Evolutionary conservation across 1,140 invertebrate species (phyloP).

Genomic region (Sweltsa coloradensis): DNA sequence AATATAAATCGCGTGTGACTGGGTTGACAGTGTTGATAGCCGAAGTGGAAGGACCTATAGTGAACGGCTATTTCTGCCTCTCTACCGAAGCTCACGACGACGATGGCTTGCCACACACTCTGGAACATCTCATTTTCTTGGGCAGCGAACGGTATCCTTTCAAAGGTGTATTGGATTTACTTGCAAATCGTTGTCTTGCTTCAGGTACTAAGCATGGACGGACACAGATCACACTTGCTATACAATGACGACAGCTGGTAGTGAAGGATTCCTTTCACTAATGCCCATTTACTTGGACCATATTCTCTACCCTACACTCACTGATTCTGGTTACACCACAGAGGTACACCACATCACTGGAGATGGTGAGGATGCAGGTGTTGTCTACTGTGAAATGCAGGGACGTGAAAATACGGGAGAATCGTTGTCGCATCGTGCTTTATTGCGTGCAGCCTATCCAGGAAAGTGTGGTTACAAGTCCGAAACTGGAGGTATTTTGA

Average conservation of each 20-base stretch:
- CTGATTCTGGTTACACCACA: slow-evolving; percentile 66
- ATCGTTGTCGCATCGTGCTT: slow-evolving; percentile 41
- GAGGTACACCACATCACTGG: slow-evolving; percentile 87
- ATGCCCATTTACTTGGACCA: slow-evolving; percentile 86
- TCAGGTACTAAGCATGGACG: slow-evolving; percentile 81
- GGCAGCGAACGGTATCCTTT: slow-evolving; percentile 85
- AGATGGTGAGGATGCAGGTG: slow-evolving; percentile 77
- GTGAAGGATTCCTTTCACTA: slow-evolving; percentile 74
- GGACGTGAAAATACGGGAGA: slow-evolving; percentile 70
- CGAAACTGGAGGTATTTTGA: slow-evolving; percentile 72
- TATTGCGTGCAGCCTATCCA: slow-evolving; percentile 61
- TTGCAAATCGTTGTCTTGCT: slow-evolving; percentile 79
- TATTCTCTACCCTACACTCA: slow-evolving; percentile 71
- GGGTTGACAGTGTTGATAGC: slow-evolving; percentile 69
- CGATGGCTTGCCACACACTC: slow-evolving; percentile 83
- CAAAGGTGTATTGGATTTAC: slow-evolving; percentile 75
- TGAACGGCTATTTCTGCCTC: slow-evolving; percentile 73
- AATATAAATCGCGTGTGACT: slow-evolving; percentile 67
- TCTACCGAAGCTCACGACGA: slow-evolving; percentile 83
- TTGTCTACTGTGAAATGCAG: slow-evolving; percentile 93
- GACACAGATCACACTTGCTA: slow-evolving; percentile 82
- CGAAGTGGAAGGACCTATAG: slow-evolving; percentile 73
- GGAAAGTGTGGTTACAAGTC: slow-evolving; percentile 69
- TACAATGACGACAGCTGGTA: slow-evolving; percentile 75
- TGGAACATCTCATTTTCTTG: slow-evolving; percentile 86